A percentile compares a stretch with the other conserved stretches of the same genome.
Evolutionary conservation across 2,797 vertebrate species (phyloP).

Genomic region (Falco cherrug): DNA sequence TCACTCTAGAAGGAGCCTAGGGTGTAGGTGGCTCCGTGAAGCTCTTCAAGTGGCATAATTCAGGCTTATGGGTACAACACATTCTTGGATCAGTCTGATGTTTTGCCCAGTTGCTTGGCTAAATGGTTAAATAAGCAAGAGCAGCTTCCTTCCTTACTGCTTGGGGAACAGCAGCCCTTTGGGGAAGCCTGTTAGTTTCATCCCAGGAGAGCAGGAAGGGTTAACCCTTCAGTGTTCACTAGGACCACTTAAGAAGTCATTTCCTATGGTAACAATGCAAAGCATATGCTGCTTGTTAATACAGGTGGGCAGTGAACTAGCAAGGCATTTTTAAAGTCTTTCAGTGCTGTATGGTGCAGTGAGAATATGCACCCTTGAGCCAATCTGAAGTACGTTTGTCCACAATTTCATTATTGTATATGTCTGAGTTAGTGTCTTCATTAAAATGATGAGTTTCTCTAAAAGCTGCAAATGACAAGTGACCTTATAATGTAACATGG

Average conservation of each 20-base stretch:
- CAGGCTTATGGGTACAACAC: background rate
- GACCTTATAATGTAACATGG: conserved; percentile 74
- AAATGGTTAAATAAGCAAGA: background rate
- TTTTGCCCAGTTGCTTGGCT: background rate
- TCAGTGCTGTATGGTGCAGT: background rate
- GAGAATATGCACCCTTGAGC: background rate
- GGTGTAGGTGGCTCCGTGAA: background rate
- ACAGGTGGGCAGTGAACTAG: background rate
- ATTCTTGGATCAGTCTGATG: background rate
- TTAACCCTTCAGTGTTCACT: conserved; percentile 18
- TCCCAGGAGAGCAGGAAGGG: background rate
- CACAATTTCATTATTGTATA: conserved; percentile 39
- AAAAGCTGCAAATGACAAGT: conserved; percentile 71
- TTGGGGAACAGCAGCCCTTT: background rate
- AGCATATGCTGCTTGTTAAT: background rate
- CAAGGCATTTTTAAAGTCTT: background rate
- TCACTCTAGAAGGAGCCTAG: background rate
- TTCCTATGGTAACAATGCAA: conserved; percentile 5
- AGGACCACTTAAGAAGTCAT: background rate
- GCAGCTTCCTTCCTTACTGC: background rate
- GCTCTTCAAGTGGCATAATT: background rate
- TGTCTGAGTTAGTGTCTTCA: conserved; percentile 68
- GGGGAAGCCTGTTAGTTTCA: background rate
- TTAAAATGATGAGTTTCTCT: conserved; percentile 74
- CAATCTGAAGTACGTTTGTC: conserved; percentile 35